Percentiles rank a stretch among this genome's conserved stretches.
Evolutionary conservation across 2,888 invertebrate species (phyloP).

Genomic region (Spilarctia lutea): DNA sequence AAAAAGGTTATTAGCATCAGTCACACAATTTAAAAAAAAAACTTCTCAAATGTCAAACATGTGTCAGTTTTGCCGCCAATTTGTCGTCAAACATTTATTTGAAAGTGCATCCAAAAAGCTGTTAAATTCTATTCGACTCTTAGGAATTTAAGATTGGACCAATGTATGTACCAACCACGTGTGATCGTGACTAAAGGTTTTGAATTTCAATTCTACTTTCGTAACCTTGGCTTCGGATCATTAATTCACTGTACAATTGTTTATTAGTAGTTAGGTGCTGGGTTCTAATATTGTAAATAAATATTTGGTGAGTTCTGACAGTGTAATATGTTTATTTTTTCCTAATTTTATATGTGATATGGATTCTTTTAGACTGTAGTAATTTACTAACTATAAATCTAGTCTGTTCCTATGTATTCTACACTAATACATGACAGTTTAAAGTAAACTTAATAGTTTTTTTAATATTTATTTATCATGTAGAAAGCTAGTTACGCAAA

Average conservation of each 20-base stretch:
- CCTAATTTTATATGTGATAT: neutral
- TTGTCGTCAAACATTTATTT: neutral
- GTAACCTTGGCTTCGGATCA: conserved; percentile 29
- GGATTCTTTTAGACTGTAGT: neutral
- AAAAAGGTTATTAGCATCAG: neutral
- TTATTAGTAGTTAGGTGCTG: neutral
- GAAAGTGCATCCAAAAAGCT: neutral
- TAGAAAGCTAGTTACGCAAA: neutral
- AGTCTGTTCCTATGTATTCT: neutral
- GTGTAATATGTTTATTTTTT: neutral
- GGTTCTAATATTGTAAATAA: neutral
- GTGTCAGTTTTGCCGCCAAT: neutral
- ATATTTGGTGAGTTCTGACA: neutral
- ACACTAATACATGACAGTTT: neutral
- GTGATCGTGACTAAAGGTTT: conserved; percentile 11
- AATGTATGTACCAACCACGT: neutral
- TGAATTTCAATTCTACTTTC: conserved; percentile 39
- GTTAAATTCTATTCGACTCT: neutral
- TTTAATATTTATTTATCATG: neutral
- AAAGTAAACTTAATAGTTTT: neutral
- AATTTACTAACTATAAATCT: neutral
- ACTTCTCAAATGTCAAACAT: neutral
- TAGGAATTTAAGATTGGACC: neutral
- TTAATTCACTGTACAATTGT: neutral
- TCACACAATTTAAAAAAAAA: neutral